Evolutionary conservation across 2,888 invertebrate genomes (phyloP).

Genomic region (Brachynemurus nebulosus): DNA sequence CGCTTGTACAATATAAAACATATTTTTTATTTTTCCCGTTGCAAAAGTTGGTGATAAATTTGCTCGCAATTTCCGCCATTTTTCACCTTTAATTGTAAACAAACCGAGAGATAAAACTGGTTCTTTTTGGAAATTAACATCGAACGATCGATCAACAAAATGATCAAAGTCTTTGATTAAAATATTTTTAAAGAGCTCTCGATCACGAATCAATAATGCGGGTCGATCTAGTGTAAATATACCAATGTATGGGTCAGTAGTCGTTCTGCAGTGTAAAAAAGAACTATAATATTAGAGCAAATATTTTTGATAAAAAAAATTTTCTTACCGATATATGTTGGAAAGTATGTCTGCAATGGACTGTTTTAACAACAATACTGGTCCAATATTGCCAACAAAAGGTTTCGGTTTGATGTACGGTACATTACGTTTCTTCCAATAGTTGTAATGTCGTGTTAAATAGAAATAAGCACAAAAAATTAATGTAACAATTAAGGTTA

Average conservation of each 20-base stretch:
- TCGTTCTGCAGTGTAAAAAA: constrained; percentile 8
- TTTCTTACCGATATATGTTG: constrained; percentile 24
- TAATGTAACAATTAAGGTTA: too few species aligned
- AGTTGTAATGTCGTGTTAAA: constrained; percentile 27
- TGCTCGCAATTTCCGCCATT: constrained; percentile 37
- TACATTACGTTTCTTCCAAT: constrained; percentile 31
- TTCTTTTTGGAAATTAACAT: constrained; percentile 29
- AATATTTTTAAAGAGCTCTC: constrained; percentile 33
- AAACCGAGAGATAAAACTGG: constrained; percentile 30
- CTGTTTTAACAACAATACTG: constrained; percentile 24
- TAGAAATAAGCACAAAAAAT: too few species aligned
- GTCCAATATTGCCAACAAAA: constrained; percentile 31
- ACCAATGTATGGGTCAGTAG: constrained; percentile 29
- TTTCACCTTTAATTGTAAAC: constrained; percentile 33
- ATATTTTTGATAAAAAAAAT: too few species aligned
- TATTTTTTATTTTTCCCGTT: constrained; percentile 37
- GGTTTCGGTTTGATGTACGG: constrained; percentile 27
- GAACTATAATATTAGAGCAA: too few species aligned
- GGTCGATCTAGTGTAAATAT: constrained; percentile 36
- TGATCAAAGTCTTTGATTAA: constrained; percentile 34
- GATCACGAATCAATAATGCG: constrained; percentile 31
- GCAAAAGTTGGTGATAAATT: constrained; percentile 40
- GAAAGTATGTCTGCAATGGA: constrained; percentile 27
- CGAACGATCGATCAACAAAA: constrained; percentile 33
- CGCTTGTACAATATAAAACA: constrained; percentile 33